A percentile compares a stretch with the other conserved stretches of the same genome.
Evolutionary conservation across 1,140 invertebrate species (phyloP).

Genomic region (Listronotus oregonensis): DNA sequence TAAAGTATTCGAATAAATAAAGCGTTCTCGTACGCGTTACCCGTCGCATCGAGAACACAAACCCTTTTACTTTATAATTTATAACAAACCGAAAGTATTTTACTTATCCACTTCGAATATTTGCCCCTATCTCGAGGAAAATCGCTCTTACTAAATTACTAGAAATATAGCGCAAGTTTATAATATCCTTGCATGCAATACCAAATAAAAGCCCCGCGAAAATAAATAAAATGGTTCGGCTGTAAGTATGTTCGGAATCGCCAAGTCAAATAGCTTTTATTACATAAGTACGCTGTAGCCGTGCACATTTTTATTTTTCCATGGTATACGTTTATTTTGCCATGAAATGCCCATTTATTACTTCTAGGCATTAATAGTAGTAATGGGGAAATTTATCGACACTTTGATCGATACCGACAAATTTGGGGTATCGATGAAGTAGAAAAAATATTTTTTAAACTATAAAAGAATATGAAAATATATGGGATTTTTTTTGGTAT

Average conservation of each 20-base stretch:
- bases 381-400: too few relatives aligned
- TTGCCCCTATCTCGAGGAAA: conserved; percentile 37
- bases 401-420: too few relatives aligned
- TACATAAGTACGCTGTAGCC: conserved; percentile 7
- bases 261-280: conserved; percentile 23
- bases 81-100: conserved; percentile 40
- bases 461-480: too few relatives aligned
- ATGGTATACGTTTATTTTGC: too few relatives aligned
- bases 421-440: too few relatives aligned
- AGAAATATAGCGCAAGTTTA: conserved; percentile 36
- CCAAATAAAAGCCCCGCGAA: conserved; percentile 30
- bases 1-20: conserved; percentile 36
- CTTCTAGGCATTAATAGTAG: too few relatives aligned
- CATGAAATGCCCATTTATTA: too few relatives aligned
- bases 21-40: conserved; percentile 34
- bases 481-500: too few relatives aligned
- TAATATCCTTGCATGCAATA: conserved; percentile 36
- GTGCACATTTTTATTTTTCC: conserved; percentile 16
- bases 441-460: too few relatives aligned
- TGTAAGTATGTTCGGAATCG: conserved; percentile 33
- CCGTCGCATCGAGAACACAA: conserved; percentile 29
- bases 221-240: conserved; percentile 32
- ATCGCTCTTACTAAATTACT: conserved; percentile 36
- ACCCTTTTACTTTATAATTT: conserved; percentile 37
- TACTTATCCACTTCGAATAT: conserved; percentile 39